Conservation (phyloP, 1,140 invertebrate genomes). For the Zaprionus africanus region DNA sequence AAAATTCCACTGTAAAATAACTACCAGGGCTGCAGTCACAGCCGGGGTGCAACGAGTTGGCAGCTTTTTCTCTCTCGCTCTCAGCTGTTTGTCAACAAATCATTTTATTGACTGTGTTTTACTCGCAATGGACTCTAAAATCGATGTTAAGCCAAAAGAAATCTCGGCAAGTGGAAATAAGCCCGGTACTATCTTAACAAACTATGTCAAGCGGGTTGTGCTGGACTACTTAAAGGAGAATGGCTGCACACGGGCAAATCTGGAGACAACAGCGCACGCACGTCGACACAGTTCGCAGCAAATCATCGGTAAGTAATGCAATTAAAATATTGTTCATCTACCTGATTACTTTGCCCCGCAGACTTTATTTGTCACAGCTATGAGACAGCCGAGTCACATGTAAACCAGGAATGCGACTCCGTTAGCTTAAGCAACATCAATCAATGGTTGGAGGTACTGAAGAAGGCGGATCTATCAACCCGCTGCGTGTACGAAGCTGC, state of each 20-base stretch:
- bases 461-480: constrained; percentile 26
- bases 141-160: background rate
- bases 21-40: constrained; percentile 18
- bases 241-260: constrained; percentile 43
- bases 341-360: background rate
- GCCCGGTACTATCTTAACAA: background rate
- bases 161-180: background rate
- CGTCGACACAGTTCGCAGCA: background rate
- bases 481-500: constrained; percentile 65
- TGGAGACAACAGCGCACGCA: constrained; percentile 22
- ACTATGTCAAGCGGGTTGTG: constrained; percentile 26
- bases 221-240: constrained; percentile 29
- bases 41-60: background rate
- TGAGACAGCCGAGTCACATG: constrained; percentile 21
- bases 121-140: background rate
- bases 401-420: constrained; percentile 59
- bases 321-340: background rate
- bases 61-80: background rate
- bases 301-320: constrained; percentile 29
- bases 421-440: constrained; percentile 62
- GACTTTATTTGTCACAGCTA: constrained; percentile 46
- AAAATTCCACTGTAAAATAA: background rate
- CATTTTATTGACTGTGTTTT: background rate
- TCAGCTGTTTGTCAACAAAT: constrained; percentile 40
- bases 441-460: constrained; percentile 68